A percentile compares a stretch with the other conserved stretches of the same genome.
Conservation (phyloP, 2,888 invertebrate genomes). For the Dione vanillae region DNA sequence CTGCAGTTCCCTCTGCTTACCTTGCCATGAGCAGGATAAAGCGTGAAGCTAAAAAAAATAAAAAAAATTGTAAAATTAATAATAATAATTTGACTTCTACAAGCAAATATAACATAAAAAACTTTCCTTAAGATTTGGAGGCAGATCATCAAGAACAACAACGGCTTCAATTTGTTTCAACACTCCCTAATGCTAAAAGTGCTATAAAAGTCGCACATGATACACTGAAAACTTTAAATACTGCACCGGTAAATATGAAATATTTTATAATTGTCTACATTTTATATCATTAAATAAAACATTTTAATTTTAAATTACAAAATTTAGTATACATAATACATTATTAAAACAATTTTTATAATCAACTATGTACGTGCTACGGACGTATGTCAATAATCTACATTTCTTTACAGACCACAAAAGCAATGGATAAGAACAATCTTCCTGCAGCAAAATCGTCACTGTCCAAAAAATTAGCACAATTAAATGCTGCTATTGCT, state of each 20-base stretch:
- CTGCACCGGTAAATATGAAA: background rate
- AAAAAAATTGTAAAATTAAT: no score
- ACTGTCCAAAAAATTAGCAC: constrained; percentile 54
- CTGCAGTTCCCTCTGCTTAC: no score
- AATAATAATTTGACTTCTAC: background rate
- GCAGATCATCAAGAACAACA: constrained; percentile 44
- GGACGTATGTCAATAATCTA: background rate
- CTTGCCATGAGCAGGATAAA: no score
- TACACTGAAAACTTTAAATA: constrained; percentile 50
- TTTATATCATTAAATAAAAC: background rate
- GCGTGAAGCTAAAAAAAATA: no score
- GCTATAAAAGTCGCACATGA: constrained; percentile 49
- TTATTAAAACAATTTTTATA: background rate
- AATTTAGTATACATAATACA: background rate
- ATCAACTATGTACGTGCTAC: background rate
- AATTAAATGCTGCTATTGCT: constrained; percentile 62
- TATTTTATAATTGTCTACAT: background rate
- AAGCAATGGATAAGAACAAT: background rate
- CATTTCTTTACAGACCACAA: background rate
- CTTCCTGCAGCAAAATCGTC: constrained; percentile 2
- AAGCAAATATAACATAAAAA: background rate
- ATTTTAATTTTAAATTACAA: no score
- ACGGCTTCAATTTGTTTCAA: constrained; percentile 51
- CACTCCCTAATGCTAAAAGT: constrained; percentile 46
- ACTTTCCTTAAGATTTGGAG: background rate